These are phyloP conservation scores for Piscicola geometra DNA, from an alignment of 2,888 invertebrate species.

Conservation along the genomic window DNA sequence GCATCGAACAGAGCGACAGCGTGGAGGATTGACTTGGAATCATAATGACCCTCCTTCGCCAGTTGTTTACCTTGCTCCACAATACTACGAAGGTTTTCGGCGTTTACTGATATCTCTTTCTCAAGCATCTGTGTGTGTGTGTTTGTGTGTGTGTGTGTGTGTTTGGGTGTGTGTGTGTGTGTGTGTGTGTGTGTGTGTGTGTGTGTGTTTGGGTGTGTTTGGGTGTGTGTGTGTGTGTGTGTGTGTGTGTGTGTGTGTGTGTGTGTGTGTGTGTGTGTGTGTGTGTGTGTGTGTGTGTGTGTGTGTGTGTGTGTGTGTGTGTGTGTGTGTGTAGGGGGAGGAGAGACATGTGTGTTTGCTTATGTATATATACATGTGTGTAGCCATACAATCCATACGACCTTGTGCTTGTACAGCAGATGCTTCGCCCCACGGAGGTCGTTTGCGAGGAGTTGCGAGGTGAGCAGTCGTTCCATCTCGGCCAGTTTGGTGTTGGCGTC, in stretches of 20 bases:
- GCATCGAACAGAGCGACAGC: constrained; percentile 71
- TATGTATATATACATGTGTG: too few species aligned
- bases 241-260: too few species aligned
- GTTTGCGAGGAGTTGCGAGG: constrained; percentile 72
- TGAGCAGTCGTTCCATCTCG: constrained; percentile 73
- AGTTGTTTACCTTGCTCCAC: constrained; percentile 75
- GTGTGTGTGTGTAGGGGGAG: too few species aligned
- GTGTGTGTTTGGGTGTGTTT: neutral
- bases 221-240: neutral
- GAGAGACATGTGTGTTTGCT: too few species aligned
- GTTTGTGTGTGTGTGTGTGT: neutral
- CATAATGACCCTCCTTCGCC: constrained; percentile 89
- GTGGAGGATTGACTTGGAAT: constrained; percentile 76
- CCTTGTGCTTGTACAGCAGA: constrained; percentile 79
- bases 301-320: neutral
- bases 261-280: too few species aligned
- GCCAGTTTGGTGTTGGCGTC: constrained; percentile 78
- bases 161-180: neutral
- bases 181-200: neutral
- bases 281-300: neutral
- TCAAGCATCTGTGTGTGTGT: constrained; percentile 64
- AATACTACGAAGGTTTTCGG: constrained; percentile 73
- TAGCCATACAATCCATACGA: too few species aligned
- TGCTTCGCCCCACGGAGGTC: constrained; percentile 88
- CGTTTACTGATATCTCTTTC: constrained; percentile 77